These are phyloP conservation scores for Zenarchopterus dispar DNA, from an alignment of 2,797 vertebrate genomes.

Conservation along the genomic window DNA sequence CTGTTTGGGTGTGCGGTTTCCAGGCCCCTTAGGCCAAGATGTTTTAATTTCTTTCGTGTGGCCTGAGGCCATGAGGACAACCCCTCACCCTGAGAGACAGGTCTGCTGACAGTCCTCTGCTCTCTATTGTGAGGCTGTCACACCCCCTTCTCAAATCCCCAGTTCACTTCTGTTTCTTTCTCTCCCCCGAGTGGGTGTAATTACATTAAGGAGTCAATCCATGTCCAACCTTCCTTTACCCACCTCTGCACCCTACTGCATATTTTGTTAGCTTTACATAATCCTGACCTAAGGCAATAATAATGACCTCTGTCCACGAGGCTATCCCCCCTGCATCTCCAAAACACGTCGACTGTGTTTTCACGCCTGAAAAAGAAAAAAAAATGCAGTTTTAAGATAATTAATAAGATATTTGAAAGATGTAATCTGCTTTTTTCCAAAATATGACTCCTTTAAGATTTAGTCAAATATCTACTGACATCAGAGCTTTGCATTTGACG, in stretches of 20 bases:
- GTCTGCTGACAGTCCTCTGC: slow-evolving; percentile 80
- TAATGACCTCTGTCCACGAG: slow-evolving; percentile 67
- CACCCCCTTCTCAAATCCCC: slow-evolving; percentile 76
- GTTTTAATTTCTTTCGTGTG: slow-evolving; percentile 73
- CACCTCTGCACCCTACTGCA: slow-evolving; percentile 77
- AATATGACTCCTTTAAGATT: slow-evolving; percentile 16
- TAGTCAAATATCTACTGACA: background rate
- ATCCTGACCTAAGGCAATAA: slow-evolving; percentile 83
- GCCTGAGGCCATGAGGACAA: slow-evolving; percentile 72
- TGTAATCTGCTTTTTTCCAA: slow-evolving; percentile 11
- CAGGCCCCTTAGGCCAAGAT: slow-evolving; percentile 61
- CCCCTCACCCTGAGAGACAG: slow-evolving; percentile 75
- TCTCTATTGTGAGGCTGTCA: slow-evolving; percentile 81
- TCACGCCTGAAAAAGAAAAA: slow-evolving; percentile 1
- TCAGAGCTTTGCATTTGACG: background rate
- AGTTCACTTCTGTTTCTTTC: slow-evolving; percentile 62
- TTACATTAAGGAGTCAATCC: slow-evolving; percentile 85
- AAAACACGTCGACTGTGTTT: slow-evolving; percentile 36
- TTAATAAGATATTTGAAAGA: slow-evolving; percentile 36
- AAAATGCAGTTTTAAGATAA: background rate
- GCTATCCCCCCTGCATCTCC: slow-evolving; percentile 5
- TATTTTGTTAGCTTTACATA: slow-evolving; percentile 79
- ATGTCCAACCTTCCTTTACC: slow-evolving; percentile 64
- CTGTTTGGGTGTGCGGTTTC: slow-evolving; percentile 55
- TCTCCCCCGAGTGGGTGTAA: slow-evolving; percentile 81